These are phyloP conservation scores for Ischnus inquisitorius DNA, from an alignment of 2,888 invertebrate genomes.

Conservation along the genomic window DNA sequence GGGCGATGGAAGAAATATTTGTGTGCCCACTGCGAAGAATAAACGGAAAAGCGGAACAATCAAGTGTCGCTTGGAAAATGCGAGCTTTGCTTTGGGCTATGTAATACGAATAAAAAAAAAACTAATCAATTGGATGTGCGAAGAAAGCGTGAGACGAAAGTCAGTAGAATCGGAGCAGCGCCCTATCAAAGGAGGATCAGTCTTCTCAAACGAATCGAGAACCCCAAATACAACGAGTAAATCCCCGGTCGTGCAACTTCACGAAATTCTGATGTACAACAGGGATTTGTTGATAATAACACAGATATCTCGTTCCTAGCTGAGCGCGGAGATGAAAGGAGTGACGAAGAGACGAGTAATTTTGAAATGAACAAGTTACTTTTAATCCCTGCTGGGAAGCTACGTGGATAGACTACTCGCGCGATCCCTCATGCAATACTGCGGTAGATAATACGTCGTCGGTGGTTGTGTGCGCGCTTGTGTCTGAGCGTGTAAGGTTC, in stretches of 20 bases:
- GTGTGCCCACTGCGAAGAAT: neutral
- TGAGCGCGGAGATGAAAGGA: neutral
- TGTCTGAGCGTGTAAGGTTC: neutral
- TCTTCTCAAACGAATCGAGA: neutral
- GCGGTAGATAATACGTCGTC: conserved; percentile 4
- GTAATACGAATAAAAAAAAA: neutral
- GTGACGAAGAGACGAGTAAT: neutral
- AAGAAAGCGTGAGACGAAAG: neutral
- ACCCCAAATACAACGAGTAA: neutral
- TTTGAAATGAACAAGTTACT: neutral
- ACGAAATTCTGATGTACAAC: neutral
- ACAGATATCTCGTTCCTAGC: neutral
- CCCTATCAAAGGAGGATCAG: neutral
- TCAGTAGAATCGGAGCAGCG: neutral
- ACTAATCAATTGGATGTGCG: neutral
- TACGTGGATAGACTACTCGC: conserved; percentile 15
- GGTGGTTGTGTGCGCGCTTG: neutral
- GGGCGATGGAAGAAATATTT: conserved; percentile 9
- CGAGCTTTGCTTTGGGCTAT: neutral
- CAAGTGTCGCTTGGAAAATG: neutral
- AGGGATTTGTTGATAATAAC: neutral
- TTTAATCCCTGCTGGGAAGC: conserved; percentile 7
- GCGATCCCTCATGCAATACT: neutral
- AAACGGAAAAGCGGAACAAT: neutral
- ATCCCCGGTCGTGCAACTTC: neutral